Evolutionary conservation across 2,797 vertebrate species (phyloP), one percentile per base, ranked within the genome.

Genomic region (Acanthopagrus latus): DNA sequence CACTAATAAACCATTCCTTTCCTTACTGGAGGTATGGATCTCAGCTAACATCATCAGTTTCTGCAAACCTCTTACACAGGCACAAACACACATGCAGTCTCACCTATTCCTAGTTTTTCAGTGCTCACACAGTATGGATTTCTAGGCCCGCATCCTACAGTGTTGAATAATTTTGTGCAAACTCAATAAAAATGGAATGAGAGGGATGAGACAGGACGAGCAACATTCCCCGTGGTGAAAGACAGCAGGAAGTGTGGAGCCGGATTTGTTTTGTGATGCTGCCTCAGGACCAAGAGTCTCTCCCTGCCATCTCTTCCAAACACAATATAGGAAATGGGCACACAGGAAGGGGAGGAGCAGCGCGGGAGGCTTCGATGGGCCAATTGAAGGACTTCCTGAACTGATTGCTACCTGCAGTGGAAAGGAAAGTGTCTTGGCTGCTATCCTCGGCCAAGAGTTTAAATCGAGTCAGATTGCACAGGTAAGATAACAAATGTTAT

Each of bases 311-410:
- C 67, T 71, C 25, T 38, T 43, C 74, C 57, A 16, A 16, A 62
- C 74, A 59, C 86, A 83, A 76, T 11, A 56, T 71, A 99, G 98
- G 90, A 97, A 96, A 87, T 97, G 96, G 94, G 92, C 88, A 57
- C 91, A 95, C 83, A 84, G 84, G 82, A 89, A 89, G 79, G 91
- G 79, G 29, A 95, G 86, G 75, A 83, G 90, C 1, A 44, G 81
- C 14, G 71, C 0, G 3, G 75, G 89, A 66, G 92, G 89, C 70
- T 94, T 90, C 88, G 93, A 80, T 13, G 94, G 95, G 21, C 94
- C 96, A 57, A 93, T 99, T 0, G 97, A 99, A 85, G 96, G 95
- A 83, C 97, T 99, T 85, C 98, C 98, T 11, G 97, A 99, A 87
- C 94, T 99, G 80, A 96, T 99, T 7, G 95, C 96, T 16, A 94